Conservation (phyloP, 2,113 vertebrate genomes). For the Deroptyus accipitrinus region DNA sequence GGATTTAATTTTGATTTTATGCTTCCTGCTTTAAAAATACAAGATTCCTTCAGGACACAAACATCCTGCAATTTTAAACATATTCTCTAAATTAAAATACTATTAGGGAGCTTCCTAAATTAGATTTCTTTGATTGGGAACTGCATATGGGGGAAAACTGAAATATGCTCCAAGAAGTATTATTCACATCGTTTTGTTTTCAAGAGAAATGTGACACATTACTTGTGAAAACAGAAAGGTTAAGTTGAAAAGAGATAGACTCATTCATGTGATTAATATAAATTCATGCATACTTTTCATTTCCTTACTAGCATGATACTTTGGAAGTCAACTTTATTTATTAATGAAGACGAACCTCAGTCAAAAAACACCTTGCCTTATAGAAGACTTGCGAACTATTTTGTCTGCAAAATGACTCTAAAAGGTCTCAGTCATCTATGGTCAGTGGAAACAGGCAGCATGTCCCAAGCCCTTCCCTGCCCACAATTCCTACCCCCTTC, state of each 20-base stretch:
- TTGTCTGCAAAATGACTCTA: neutral
- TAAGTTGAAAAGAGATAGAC: neutral
- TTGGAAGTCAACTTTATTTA: neutral
- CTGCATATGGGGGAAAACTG: neutral
- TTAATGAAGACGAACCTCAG: neutral
- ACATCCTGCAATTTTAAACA: neutral
- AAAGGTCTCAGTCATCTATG: neutral
- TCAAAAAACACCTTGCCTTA: neutral
- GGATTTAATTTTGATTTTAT: neutral
- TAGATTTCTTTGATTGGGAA: neutral
- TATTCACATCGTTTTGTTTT: neutral
- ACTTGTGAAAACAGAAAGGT: neutral
- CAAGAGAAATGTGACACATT: neutral
- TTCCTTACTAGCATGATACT: neutral
- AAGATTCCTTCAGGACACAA: neutral
- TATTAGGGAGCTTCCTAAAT: neutral
- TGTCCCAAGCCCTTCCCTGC: neutral
- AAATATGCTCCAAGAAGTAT: neutral
- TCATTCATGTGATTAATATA: neutral
- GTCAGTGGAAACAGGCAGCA: neutral
- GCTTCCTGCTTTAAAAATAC: neutral
- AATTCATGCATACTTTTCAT: neutral
- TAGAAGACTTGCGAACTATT: neutral
- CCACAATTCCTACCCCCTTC: neutral
- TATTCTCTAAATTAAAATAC: neutral